These are phyloP conservation scores for Psephotus haematonotus DNA, from an alignment of 2,113 vertebrate genomes.

Conservation along the genomic window DNA sequence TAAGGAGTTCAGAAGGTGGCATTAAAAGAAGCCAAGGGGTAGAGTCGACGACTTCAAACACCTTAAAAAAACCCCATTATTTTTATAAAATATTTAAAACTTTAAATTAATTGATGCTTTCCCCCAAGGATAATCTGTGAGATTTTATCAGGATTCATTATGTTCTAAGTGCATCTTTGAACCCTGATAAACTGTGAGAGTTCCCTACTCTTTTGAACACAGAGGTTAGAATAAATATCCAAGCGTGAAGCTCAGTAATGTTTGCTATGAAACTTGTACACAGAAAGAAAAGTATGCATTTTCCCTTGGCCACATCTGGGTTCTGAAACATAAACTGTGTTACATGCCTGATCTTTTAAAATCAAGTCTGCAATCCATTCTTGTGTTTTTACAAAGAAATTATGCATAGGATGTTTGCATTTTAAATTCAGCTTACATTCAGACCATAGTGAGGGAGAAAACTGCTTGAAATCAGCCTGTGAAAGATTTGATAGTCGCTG, in stretches of 20 bases:
- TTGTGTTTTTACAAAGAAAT: not conserved
- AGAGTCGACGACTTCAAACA: constrained; percentile 19
- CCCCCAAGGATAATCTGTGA: not conserved
- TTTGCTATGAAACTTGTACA: not conserved
- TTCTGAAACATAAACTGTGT: not conserved
- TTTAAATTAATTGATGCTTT: not conserved
- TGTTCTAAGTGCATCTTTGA: not conserved
- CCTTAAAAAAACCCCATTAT: not conserved
- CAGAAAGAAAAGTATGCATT: not conserved
- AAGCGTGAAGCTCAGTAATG: not conserved
- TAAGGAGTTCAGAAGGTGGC: constrained; percentile 8
- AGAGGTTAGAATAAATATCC: not conserved
- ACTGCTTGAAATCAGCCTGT: not conserved
- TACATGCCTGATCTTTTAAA: not conserved
- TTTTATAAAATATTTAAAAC: constrained; percentile 1
- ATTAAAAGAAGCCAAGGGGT: constrained; percentile 1
- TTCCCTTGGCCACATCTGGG: not conserved
- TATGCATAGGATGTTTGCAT: not conserved
- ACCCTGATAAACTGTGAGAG: not conserved
- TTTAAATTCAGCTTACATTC: constrained; percentile 4
- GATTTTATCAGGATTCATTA: constrained; percentile 26
- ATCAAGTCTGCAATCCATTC: not conserved
- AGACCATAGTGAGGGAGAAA: not conserved
- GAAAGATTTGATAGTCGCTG: not conserved
- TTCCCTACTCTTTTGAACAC: not conserved